These are phyloP conservation scores for Sebastes trivittatus DNA, from an alignment of 2,797 vertebrate species.

Conservation along the genomic window DNA sequence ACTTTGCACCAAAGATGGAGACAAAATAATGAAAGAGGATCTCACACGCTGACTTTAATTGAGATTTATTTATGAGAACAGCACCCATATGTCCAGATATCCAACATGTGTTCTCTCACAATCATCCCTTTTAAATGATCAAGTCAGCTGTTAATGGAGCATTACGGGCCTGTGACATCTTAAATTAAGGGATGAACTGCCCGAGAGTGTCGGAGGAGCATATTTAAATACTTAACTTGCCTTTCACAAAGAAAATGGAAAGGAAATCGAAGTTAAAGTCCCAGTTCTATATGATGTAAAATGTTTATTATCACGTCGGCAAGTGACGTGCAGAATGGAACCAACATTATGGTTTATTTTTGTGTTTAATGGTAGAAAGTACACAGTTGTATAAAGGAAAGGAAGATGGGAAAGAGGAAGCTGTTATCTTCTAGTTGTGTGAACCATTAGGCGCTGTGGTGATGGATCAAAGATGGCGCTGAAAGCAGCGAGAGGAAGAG, in stretches of 20 bases:
- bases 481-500: background rate
- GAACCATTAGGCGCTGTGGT: background rate
- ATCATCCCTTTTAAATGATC: conserved; percentile 2
- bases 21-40: background rate
- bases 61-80: background rate
- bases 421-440: background rate
- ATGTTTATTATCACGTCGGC: background rate
- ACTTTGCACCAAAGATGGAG: background rate
- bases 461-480: background rate
- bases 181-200: background rate
- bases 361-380: background rate
- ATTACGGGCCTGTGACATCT: background rate
- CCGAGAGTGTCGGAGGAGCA: background rate
- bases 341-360: background rate
- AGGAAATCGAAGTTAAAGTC: background rate
- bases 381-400: background rate
- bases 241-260: background rate
- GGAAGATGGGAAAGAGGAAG: background rate
- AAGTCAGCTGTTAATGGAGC: conserved; percentile 20
- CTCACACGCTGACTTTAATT: background rate
- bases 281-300: background rate
- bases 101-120: background rate
- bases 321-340: background rate
- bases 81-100: background rate
- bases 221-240: background rate